A percentile compares a stretch with the other conserved stretches of the same genome.
Conservation (phyloP, 2,113 vertebrate species). For the Rousettus leschenaultii region DNA sequence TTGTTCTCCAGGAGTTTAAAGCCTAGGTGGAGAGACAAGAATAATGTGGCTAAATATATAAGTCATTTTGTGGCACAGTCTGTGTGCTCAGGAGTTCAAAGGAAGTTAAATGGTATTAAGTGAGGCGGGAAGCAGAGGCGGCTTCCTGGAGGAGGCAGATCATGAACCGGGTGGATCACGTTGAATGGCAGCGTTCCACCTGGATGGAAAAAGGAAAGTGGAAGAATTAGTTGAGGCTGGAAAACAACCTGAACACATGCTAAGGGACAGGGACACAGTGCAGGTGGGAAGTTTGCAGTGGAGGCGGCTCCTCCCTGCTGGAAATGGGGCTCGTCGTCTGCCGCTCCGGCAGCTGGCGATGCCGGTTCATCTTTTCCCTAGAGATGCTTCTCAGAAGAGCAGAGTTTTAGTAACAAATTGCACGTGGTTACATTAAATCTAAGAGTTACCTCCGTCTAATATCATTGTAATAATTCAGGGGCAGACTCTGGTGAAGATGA, state of each 20-base stretch:
- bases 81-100: not conserved
- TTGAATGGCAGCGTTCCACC: not conserved
- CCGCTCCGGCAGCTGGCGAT: not conserved
- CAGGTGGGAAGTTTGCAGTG: not conserved
- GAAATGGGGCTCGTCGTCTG: not conserved
- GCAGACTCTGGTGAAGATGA: not conserved
- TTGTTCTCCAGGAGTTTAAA: not conserved
- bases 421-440: not conserved
- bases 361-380: not conserved
- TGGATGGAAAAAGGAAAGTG: not conserved
- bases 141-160: not conserved
- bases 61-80: not conserved
- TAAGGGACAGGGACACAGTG: not conserved
- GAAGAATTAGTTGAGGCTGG: not conserved
- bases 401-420: conserved; percentile 9
- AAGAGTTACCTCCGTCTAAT: not conserved
- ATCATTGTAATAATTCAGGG: not conserved
- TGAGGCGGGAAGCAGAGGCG: not conserved
- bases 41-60: not conserved
- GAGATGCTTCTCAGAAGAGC: not conserved
- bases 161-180: not conserved
- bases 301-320: not conserved
- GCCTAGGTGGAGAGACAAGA: not conserved
- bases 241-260: not conserved
- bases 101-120: not conserved